These are phyloP conservation scores for Ridgeia piscesae DNA, from an alignment of 1,140 invertebrate species.

Conservation along the genomic window DNA sequence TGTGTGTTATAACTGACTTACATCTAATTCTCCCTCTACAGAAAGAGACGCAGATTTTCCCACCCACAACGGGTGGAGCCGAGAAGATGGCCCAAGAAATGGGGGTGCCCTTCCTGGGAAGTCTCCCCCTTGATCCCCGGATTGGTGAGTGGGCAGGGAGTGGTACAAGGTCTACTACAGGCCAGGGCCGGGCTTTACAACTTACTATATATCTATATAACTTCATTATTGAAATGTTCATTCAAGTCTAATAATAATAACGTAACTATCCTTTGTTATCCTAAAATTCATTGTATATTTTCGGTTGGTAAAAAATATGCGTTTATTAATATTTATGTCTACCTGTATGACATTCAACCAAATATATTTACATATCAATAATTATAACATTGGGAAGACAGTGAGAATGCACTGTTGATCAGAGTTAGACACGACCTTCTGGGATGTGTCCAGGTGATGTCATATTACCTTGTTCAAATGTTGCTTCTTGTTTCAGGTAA, in stretches of 20 bases:
- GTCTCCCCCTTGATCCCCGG: slow-evolving; percentile 51
- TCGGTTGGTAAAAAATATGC: too few species aligned
- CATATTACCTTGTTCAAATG: not conserved
- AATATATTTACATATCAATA: too few species aligned
- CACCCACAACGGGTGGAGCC: slow-evolving; percentile 76
- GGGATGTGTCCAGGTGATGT: not conserved
- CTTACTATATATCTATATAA: not conserved
- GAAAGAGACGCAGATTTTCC: slow-evolving; percentile 67
- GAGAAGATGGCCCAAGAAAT: slow-evolving; percentile 73
- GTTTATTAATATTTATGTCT: too few species aligned
- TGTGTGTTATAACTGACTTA: not conserved
- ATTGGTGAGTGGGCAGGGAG: slow-evolving; percentile 48
- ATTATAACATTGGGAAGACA: too few species aligned
- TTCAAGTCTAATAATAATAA: too few species aligned
- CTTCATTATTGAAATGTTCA: not conserved
- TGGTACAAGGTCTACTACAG: not conserved
- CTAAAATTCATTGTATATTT: too few species aligned
- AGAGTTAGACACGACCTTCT: not conserved
- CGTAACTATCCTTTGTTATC: too few species aligned
- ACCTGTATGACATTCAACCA: too few species aligned
- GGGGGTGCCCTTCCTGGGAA: slow-evolving; percentile 74
- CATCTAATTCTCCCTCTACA: not conserved
- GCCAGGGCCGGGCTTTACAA: not conserved
- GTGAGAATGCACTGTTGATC: not conserved
- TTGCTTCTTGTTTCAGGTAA: slow-evolving; percentile 43